Evolutionary conservation across 2,888 invertebrate genomes (phyloP).

Genomic region (Caenorhabditis panamensis): DNA sequence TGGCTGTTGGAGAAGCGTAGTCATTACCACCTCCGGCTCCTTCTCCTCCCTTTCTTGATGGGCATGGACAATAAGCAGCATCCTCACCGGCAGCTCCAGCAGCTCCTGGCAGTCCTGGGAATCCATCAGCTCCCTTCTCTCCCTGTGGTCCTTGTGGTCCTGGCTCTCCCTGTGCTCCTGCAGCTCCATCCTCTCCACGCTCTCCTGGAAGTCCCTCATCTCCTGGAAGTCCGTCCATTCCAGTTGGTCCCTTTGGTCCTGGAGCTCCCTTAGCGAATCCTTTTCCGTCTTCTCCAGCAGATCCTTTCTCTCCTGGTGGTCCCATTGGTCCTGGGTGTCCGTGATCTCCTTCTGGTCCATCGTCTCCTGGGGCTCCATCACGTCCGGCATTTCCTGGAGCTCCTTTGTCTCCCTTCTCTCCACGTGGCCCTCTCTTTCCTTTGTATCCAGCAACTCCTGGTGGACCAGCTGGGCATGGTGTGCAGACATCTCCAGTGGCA

Average conservation of each 20-base stretch:
- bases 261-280: conserved; percentile 74
- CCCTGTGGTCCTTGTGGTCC: conserved; percentile 72
- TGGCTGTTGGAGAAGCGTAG: conserved; percentile 37
- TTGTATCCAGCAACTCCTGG: conserved; percentile 78
- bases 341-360: conserved; percentile 77
- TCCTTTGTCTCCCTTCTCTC: conserved; percentile 76
- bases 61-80: conserved; percentile 69
- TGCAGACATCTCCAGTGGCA: conserved; percentile 61
- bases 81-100: conserved; percentile 68
- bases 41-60: conserved; percentile 59
- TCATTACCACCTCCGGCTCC: conserved; percentile 43
- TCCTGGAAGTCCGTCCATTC: conserved; percentile 73
- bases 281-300: conserved; percentile 75
- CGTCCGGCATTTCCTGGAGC: conserved; percentile 71
- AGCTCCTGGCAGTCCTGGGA: conserved; percentile 70
- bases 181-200: conserved; percentile 77
- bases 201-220: conserved; percentile 79
- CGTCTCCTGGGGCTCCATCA: conserved; percentile 75
- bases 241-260: conserved; percentile 73
- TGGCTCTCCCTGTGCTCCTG: conserved; percentile 71
- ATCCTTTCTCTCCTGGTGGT: conserved; percentile 73
- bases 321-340: conserved; percentile 76
- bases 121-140: conserved; percentile 72
- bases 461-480: conserved; percentile 78
- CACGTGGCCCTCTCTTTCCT: conserved; percentile 78